phyloP scores from a whole-genome alignment of 2,797 vertebrate species.

The Labeo calbasu region DNA sequence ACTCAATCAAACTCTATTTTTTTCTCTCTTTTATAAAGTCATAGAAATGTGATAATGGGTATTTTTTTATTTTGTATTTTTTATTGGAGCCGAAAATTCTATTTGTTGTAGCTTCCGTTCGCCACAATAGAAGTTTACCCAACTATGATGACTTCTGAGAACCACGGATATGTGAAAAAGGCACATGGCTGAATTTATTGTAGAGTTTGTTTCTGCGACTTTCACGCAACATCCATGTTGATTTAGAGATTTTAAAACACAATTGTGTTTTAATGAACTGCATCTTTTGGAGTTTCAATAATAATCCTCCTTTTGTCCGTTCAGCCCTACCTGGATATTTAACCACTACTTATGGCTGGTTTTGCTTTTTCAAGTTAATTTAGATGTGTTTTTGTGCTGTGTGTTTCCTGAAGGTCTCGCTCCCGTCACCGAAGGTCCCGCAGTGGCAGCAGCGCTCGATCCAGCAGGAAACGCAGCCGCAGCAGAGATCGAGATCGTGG shows the following conservation, averaged over 20 bases:
- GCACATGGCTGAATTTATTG: too few species aligned
- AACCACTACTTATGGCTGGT: not conserved
- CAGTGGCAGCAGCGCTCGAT: slow-evolving; percentile 83
- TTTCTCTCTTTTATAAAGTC: too few species aligned
- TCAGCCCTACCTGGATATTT: not conserved
- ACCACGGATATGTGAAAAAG: not conserved
- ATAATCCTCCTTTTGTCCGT: not conserved
- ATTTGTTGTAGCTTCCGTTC: too few species aligned
- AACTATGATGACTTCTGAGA: too few species aligned
- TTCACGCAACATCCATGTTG: not conserved
- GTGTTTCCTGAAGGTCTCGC: slow-evolving; percentile 75
- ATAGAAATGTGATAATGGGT: not conserved
- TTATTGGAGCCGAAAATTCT: not conserved
- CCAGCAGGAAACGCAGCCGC: slow-evolving; percentile 77
- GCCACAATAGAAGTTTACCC: too few species aligned
- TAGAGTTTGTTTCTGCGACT: not conserved
- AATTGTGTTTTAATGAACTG: too few species aligned
- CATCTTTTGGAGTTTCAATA: not conserved
- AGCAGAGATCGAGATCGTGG: slow-evolving; percentile 80
- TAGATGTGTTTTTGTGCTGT: slow-evolving; percentile 48
- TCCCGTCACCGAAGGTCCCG: slow-evolving; percentile 83
- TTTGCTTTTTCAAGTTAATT: slow-evolving; percentile 33
- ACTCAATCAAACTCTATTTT: too few species aligned
- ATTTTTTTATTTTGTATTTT: not conserved
- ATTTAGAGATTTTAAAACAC: not conserved